phyloP scores from a whole-genome alignment of 2,797 vertebrate genomes.

The Cheirogaleus major region DNA sequence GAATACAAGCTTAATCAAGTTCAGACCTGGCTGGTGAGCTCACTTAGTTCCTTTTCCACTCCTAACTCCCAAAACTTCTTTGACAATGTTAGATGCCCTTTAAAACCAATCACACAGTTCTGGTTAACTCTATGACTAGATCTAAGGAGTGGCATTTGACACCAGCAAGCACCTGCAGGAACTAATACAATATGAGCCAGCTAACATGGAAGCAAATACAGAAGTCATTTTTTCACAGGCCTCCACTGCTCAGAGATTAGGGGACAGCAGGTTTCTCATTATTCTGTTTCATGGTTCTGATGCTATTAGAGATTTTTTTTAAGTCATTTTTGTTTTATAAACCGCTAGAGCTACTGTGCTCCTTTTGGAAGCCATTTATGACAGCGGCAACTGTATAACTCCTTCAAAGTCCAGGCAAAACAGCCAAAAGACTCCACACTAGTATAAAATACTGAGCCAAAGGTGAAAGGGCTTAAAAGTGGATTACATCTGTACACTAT shows the following conservation, averaged over 20 bases:
- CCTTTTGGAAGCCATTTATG: background rate
- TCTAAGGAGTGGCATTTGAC: background rate
- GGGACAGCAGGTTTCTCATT: background rate
- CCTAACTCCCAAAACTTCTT: background rate
- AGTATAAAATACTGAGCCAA: background rate
- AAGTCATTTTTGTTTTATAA: conserved; percentile 21
- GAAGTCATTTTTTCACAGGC: background rate
- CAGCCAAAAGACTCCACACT: background rate
- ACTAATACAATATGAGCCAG: background rate
- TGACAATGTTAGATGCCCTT: background rate
- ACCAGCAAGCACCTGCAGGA: background rate
- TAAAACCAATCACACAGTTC: background rate
- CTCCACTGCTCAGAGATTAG: background rate
- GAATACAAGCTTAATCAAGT: conserved; percentile 66
- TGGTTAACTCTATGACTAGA: background rate
- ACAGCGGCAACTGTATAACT: background rate
- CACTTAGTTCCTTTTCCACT: conserved; percentile 11
- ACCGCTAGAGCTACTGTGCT: background rate
- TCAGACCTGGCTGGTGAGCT: conserved; percentile 62
- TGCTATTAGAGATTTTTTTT: background rate
- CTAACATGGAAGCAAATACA: background rate
- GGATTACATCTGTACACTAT: background rate
- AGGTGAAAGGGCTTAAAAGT: background rate
- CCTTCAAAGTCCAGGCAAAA: background rate
- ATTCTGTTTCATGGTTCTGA: background rate